These are phyloP conservation scores for Andricus grossulariae DNA, from an alignment of 1,140 invertebrate species.

Conservation along the genomic window DNA sequence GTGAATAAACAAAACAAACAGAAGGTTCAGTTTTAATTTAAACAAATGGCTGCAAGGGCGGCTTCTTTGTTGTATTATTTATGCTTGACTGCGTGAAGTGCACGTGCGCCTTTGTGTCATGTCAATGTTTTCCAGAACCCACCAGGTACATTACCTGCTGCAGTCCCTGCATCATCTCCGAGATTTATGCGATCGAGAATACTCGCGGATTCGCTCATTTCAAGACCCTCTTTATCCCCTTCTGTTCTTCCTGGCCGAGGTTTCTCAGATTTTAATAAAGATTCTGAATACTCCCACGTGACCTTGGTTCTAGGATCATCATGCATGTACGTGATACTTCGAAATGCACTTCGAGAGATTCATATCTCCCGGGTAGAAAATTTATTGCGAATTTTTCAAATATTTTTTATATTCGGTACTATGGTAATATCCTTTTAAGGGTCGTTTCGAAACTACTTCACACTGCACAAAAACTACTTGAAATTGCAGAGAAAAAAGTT, in stretches of 20 bases:
- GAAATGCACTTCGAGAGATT: not conserved
- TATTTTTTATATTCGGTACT: too few species aligned
- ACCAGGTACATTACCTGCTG: constrained; percentile 57
- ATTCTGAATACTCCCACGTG: constrained; percentile 12
- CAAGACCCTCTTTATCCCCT: constrained; percentile 2
- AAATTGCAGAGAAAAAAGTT: too few species aligned
- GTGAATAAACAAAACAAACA: too few species aligned
- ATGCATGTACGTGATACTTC: not conserved
- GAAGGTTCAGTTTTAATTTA: constrained; percentile 66
- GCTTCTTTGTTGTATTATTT: constrained; percentile 77
- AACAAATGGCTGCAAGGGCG: constrained; percentile 75
- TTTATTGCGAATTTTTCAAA: too few species aligned
- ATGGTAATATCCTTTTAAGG: too few species aligned
- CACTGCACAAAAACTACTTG: too few species aligned
- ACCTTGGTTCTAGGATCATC: constrained; percentile 12
- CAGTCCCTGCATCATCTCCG: constrained; percentile 35
- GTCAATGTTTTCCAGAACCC: constrained; percentile 64
- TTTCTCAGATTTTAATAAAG: constrained; percentile 14
- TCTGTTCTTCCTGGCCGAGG: not conserved
- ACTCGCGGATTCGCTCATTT: constrained; percentile 28
- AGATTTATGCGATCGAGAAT: constrained; percentile 59
- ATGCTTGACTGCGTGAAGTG: constrained; percentile 70
- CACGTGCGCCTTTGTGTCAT: constrained; percentile 75
- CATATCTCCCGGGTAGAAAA: not conserved
- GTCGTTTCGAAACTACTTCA: too few species aligned